Conservation (phyloP, 1,140 invertebrate species). For the Philotrypesis tridentata region DNA sequence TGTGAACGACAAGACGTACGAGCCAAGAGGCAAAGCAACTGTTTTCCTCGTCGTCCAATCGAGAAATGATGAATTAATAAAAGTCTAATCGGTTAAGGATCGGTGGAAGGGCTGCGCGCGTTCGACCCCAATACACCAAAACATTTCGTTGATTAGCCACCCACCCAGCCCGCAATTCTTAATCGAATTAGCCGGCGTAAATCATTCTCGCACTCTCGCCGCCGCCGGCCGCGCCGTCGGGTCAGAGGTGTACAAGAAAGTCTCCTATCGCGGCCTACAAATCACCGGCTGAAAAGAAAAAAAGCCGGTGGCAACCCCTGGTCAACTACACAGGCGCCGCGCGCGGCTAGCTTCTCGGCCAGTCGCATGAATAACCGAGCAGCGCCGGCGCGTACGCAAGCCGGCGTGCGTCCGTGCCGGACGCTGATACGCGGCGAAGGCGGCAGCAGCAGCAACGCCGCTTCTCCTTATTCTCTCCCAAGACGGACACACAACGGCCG, state of each 20-base stretch:
- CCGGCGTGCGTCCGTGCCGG: constrained; percentile 39
- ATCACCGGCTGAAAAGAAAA: not conserved
- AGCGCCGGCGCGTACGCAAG: constrained; percentile 39
- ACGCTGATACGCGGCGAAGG: constrained; percentile 47
- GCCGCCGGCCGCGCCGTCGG: too few species aligned
- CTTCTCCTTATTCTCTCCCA: constrained; percentile 57
- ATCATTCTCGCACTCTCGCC: not conserved
- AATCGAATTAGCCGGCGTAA: not conserved
- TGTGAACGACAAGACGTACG: too few species aligned
- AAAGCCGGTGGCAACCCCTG: not conserved
- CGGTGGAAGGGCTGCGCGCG: too few species aligned
- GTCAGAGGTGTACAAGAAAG: not conserved
- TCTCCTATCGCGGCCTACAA: not conserved
- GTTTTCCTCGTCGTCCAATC: not conserved
- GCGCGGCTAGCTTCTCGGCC: not conserved
- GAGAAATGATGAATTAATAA: too few species aligned
- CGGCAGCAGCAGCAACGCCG: not conserved
- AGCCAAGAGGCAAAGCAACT: too few species aligned
- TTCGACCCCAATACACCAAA: too few species aligned
- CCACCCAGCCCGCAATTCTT: not conserved
- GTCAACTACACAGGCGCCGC: not conserved
- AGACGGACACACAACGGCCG: constrained; percentile 67
- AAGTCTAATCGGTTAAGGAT: not conserved
- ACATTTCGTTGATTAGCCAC: not conserved
- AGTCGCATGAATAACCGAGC: not conserved